Conservation (phyloP, 2,113 vertebrate genomes). For the Calyptommatus sinebrachiatus region DNA sequence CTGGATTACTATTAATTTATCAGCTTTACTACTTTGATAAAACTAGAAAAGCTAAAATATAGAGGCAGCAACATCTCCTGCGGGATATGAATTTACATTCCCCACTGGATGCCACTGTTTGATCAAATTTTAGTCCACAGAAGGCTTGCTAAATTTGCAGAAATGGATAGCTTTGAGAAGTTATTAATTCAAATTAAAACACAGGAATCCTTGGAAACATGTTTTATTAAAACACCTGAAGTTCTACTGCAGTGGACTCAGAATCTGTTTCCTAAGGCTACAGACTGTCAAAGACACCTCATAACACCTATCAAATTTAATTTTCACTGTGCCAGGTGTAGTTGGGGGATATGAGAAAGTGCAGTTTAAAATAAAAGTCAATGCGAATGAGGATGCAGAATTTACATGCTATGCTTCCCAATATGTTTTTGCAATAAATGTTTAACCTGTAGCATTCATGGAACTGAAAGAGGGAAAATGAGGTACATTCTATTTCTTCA, state of each 20-base stretch:
- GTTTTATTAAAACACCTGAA: conserved; percentile 36
- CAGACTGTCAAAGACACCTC: neutral
- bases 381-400: neutral
- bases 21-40: conserved; percentile 14
- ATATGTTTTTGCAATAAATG: neutral
- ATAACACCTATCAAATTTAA: neutral
- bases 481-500: neutral
- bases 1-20: neutral
- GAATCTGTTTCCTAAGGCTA: conserved; percentile 27
- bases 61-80: neutral
- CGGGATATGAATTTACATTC: conserved; percentile 19
- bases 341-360: conserved; percentile 19
- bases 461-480: neutral
- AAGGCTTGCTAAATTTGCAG: conserved; percentile 18
- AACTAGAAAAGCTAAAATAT: neutral
- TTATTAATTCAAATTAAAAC: conserved; percentile 25
- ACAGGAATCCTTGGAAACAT: conserved; percentile 1
- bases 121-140: conserved; percentile 45
- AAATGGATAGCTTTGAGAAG: conserved; percentile 26
- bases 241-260: conserved; percentile 16
- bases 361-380: neutral
- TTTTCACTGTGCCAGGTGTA: conserved; percentile 3
- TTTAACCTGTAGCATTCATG: neutral
- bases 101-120: conserved; percentile 57
- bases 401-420: neutral